Evolutionary conservation across 2,888 invertebrate genomes (phyloP).

Genomic region (Nemoura dubitans): DNA sequence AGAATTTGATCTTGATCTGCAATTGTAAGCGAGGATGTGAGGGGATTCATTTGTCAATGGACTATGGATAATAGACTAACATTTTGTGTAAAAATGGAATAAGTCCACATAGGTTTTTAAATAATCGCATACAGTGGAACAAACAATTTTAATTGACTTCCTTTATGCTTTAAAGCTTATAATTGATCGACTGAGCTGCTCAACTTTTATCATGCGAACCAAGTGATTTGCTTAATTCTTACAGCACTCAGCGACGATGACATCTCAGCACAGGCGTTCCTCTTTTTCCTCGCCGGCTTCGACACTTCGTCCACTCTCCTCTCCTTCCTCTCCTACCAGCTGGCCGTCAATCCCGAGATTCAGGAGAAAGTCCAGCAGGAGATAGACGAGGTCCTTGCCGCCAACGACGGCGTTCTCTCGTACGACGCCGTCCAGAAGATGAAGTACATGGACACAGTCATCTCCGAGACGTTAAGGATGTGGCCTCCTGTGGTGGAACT

Average conservation of each 20-base stretch:
- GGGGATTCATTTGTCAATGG: no score
- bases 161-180: no score
- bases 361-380: slow-evolving; percentile 53
- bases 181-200: no score
- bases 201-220: no score
- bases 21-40: no score
- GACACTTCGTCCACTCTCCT: slow-evolving; percentile 55
- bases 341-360: slow-evolving; percentile 53
- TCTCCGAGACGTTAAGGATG: slow-evolving; percentile 49
- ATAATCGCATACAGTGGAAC: no score
- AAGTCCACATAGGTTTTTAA: no score
- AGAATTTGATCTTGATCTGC: no score
- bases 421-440: slow-evolving; percentile 59
- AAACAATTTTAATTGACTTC: no score
- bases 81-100: no score
- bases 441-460: slow-evolving; percentile 70
- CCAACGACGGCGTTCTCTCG: slow-evolving; percentile 51
- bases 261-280: slow-evolving; percentile 51
- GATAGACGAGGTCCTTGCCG: slow-evolving; percentile 51
- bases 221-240: no score
- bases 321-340: slow-evolving; percentile 52
- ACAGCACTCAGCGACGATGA: slow-evolving; percentile 46
- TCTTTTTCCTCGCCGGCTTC: slow-evolving; percentile 55
- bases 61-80: no score
- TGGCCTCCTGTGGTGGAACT: slow-evolving; percentile 43